Percentiles rank a stretch among this genome's conserved stretches.
Evolutionary conservation across 2,113 vertebrate genomes (phyloP).

Genomic region (Silurus asotus): DNA sequence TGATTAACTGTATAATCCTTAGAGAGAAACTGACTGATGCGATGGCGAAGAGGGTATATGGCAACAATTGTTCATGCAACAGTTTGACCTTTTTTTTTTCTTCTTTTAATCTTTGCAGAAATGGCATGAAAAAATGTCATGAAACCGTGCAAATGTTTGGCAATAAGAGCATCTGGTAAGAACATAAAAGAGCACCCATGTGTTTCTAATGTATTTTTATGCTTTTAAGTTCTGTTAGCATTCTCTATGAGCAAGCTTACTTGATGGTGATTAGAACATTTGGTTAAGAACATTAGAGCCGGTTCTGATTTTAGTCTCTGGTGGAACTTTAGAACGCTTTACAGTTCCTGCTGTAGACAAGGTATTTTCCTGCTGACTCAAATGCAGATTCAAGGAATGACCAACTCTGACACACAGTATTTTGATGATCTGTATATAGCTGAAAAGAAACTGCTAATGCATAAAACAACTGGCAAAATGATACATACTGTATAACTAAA

Average conservation of each 20-base stretch:
- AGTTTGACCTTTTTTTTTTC: slow-evolving; percentile 52
- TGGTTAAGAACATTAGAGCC: neutral
- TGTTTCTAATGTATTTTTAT: neutral
- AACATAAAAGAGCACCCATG: neutral
- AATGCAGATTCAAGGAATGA: neutral
- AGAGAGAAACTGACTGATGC: neutral
- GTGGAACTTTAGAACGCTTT: neutral
- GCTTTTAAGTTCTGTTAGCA: neutral
- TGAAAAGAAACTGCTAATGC: neutral
- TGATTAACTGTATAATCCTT: neutral
- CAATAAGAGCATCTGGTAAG: neutral
- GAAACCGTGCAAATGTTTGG: slow-evolving; percentile 28
- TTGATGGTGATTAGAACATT: neutral
- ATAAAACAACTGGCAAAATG: neutral
- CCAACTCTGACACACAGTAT: neutral
- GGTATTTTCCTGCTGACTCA: neutral
- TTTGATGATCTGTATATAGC: neutral
- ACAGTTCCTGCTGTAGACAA: neutral
- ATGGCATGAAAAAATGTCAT: slow-evolving; percentile 53
- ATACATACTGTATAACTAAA: neutral
- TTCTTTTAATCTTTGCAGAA: slow-evolving; percentile 50
- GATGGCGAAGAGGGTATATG: neutral
- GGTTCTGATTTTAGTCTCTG: neutral
- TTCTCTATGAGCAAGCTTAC: neutral
- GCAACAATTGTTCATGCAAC: slow-evolving; percentile 29